Evolutionary conservation across 2,888 invertebrate species (phyloP).

Genomic region (Ophion ellenae): DNA sequence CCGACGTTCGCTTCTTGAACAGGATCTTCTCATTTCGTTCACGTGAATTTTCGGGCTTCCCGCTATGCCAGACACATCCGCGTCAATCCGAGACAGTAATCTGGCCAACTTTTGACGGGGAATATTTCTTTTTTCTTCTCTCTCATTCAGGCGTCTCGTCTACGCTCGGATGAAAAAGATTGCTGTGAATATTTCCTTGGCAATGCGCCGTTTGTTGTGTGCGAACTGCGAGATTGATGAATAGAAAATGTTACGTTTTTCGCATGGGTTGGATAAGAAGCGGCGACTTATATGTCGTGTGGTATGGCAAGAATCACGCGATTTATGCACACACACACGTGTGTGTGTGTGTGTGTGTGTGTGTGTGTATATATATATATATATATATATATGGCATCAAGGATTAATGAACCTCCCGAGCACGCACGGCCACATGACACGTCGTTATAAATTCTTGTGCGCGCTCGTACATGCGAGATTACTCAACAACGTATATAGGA

Average conservation of each 20-base stretch:
- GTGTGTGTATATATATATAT: no score
- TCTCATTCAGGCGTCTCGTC: background rate
- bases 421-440: constrained; percentile 28
- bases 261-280: background rate
- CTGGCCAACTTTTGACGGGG: background rate
- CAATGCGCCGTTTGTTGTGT: background rate
- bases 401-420: constrained; percentile 57
- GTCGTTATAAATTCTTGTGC: constrained; percentile 50
- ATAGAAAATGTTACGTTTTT: constrained; percentile 14
- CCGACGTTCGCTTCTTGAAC: background rate
- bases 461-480: constrained; percentile 45
- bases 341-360: no score
- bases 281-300: background rate
- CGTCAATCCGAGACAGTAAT: constrained; percentile 9
- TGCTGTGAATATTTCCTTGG: constrained; percentile 14
- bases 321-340: background rate
- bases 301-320: constrained; percentile 3
- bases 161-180: background rate
- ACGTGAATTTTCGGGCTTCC: constrained; percentile 43
- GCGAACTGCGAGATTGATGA: constrained; percentile 1
- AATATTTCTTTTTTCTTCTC: background rate
- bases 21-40: constrained; percentile 40
- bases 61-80: constrained; percentile 37
- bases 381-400: constrained; percentile 18
- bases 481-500: constrained; percentile 44